These are phyloP conservation scores for Tragulus kanchil DNA, from an alignment of 2,113 vertebrate species.

Conservation along the genomic window DNA sequence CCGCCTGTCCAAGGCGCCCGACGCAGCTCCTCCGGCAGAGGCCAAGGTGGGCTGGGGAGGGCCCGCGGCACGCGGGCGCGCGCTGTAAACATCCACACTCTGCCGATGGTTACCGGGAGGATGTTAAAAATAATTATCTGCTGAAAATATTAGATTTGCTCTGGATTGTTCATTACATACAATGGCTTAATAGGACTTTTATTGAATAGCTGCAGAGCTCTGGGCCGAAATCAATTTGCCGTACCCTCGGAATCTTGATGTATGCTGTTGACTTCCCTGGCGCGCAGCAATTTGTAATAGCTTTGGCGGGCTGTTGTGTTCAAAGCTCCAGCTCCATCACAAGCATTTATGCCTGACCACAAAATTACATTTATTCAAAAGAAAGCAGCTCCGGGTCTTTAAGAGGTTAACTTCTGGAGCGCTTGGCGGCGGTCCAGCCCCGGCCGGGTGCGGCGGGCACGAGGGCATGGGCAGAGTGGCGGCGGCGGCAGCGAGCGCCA, in stretches of 20 bases:
- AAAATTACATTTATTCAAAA: conserved; percentile 90
- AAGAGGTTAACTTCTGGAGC: conserved; percentile 92
- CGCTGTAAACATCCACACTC: background rate
- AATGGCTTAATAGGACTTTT: conserved; percentile 80
- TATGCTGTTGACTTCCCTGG: conserved; percentile 87
- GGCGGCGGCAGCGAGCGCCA: conserved; percentile 68
- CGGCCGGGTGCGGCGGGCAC: conserved; percentile 80
- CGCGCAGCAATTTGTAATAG: conserved; percentile 88
- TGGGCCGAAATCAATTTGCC: conserved; percentile 81
- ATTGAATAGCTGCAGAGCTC: conserved; percentile 83
- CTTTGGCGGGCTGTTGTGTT: conserved; percentile 86
- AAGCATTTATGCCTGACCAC: conserved; percentile 90
- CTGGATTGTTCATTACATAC: conserved; percentile 79
- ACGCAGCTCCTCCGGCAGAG: accelerated
- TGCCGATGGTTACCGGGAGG: conserved; percentile 12
- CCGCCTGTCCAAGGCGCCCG: background rate
- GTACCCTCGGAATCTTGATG: conserved; percentile 79
- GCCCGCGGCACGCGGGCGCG: background rate
- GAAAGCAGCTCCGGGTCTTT: conserved; percentile 89
- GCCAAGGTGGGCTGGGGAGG: background rate
- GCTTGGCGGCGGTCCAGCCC: conserved; percentile 89
- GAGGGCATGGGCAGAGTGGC: conserved; percentile 80
- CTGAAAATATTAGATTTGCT: conserved; percentile 82
- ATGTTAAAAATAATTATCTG: conserved; percentile 78
- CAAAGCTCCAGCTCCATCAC: conserved; percentile 88